phyloP scores from a whole-genome alignment of 2,113 vertebrate genomes.

The Periophthalmus modestus region DNA sequence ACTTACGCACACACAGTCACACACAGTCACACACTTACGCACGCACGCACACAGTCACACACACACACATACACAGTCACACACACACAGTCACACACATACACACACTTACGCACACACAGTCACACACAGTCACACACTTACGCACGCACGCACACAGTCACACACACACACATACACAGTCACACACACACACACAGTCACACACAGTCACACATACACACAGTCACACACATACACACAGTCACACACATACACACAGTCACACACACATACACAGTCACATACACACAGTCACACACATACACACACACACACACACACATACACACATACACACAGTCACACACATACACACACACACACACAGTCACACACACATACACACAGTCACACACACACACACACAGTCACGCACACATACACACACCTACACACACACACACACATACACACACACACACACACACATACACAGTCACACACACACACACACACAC shows the following conservation, averaged over 20 bases:
- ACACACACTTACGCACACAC: slow-evolving; percentile 19
- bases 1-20: slow-evolving; percentile 22
- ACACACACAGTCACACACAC: slow-evolving; percentile 20
- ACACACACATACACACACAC: slow-evolving; percentile 13
- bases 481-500: slow-evolving; percentile 19
- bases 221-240: slow-evolving; percentile 12
- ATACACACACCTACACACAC: too few relatives aligned
- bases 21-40: slow-evolving; percentile 16
- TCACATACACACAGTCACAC: slow-evolving; percentile 16
- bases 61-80: too few relatives aligned
- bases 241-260: slow-evolving; percentile 13
- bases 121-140: slow-evolving; percentile 14
- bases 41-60: slow-evolving; percentile 18
- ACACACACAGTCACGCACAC: too few relatives aligned
- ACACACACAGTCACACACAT: slow-evolving; percentile 21
- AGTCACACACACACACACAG: slow-evolving; percentile 19
- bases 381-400: slow-evolving; percentile 7
- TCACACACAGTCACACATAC: slow-evolving; percentile 18
- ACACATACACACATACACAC: too few relatives aligned
- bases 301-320: slow-evolving; percentile 13
- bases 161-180: slow-evolving; percentile 8
- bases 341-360: slow-evolving; percentile 18
- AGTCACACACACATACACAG: slow-evolving; percentile 23
- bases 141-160: slow-evolving; percentile 26
- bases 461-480: too few relatives aligned